Evolutionary conservation across 2,113 vertebrate genomes (phyloP).

Genomic region (Tautogolabrus adspersus): DNA sequence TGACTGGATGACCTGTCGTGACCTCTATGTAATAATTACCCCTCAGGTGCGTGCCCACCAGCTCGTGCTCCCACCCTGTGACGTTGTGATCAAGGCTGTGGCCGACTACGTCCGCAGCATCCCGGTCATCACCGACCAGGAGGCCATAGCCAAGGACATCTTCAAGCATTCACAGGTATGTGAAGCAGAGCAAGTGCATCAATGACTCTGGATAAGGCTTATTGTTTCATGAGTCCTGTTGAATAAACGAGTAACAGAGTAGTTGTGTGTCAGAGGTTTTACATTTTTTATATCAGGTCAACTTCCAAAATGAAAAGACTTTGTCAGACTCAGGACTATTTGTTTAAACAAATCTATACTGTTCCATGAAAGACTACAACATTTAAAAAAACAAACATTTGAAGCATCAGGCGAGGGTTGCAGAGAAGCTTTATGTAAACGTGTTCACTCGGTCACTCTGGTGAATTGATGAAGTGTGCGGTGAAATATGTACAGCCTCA

Average conservation of each 20-base stretch:
- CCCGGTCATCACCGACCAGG: conserved; percentile 90
- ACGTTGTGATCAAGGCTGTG: conserved; percentile 95
- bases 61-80: conserved; percentile 94
- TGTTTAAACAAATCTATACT: no score
- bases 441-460: no score
- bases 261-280: no score
- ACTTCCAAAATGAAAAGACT: no score
- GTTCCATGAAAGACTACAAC: no score
- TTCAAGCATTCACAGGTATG: conserved; percentile 94
- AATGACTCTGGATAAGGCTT: neutral
- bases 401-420: no score
- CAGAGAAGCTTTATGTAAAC: no score
- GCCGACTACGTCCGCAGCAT: conserved; percentile 94
- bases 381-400: no score
- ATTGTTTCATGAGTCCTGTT: neutral
- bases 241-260: no score
- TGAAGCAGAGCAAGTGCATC: neutral
- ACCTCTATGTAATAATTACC: neutral
- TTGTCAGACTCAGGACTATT: no score
- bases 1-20: neutral
- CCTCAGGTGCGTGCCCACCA: conserved; percentile 95
- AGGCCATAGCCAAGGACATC: conserved; percentile 94
- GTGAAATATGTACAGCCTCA: neutral
- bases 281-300: no score
- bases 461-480: neutral